phyloP scores from a whole-genome alignment of 2,888 invertebrate genomes.

The Trissolcus japonicus region DNA sequence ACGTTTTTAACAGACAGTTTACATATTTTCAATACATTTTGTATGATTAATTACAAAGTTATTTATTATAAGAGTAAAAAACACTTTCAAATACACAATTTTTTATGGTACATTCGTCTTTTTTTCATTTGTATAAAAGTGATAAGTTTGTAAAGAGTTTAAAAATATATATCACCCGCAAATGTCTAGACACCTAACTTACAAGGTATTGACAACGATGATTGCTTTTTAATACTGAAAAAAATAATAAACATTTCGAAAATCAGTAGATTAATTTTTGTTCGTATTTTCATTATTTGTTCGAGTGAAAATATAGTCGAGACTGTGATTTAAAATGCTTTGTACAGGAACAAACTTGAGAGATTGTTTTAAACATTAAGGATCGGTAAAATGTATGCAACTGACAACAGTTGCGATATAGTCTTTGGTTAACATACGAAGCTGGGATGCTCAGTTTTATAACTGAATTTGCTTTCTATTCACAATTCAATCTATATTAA shows the following conservation, averaged over 20 bases:
- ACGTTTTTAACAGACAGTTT: constrained; percentile 62
- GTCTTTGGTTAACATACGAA: too few species aligned
- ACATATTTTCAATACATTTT: constrained; percentile 18
- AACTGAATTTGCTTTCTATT: too few species aligned
- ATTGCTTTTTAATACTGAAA: constrained; percentile 40
- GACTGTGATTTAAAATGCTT: not conserved
- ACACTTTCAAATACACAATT: not conserved
- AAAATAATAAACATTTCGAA: not conserved
- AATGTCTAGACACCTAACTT: constrained; percentile 17
- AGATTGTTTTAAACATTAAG: not conserved
- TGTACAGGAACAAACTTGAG: constrained; percentile 7
- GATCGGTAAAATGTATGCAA: not conserved
- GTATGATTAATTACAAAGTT: constrained; percentile 22
- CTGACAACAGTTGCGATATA: not conserved
- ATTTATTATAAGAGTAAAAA: constrained; percentile 25
- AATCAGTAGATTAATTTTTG: not conserved
- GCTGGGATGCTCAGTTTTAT: too few species aligned
- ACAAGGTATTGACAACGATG: constrained; percentile 41
- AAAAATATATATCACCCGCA: constrained; percentile 27
- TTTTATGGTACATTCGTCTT: constrained; percentile 9
- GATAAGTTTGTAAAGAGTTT: constrained; percentile 27
- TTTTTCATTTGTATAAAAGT: constrained; percentile 26
- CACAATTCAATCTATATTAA: too few species aligned
- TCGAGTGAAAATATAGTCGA: not conserved
- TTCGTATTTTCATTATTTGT: not conserved